phyloP scores from a whole-genome alignment of 2,888 invertebrate genomes.

The Heterodera filipjevi region DNA sequence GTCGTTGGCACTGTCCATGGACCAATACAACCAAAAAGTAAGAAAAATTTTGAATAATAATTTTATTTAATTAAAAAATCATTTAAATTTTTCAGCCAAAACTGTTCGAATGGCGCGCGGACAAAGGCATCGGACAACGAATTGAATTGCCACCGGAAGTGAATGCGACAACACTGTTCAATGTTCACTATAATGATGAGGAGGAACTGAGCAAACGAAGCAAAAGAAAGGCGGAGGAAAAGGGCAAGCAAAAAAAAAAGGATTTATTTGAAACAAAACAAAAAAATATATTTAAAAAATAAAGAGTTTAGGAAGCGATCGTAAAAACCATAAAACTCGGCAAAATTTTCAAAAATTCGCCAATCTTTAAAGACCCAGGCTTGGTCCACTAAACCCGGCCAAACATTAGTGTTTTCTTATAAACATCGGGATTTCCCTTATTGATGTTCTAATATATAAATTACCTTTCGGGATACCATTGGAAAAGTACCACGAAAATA shows the following conservation, averaged over 20 bases:
- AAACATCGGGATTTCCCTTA: too few relatives aligned
- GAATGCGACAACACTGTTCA: slow-evolving; percentile 21
- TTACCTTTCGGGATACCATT: too few relatives aligned
- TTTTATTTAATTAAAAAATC: not conserved
- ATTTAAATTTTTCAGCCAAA: slow-evolving; percentile 18
- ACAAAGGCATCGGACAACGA: slow-evolving; percentile 19
- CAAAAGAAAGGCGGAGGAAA: slow-evolving; percentile 6
- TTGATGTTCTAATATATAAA: too few relatives aligned
- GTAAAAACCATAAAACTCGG: too few relatives aligned
- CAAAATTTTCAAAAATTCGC: too few relatives aligned
- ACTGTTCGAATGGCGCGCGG: slow-evolving; percentile 30
- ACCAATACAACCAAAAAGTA: slow-evolving; percentile 42
- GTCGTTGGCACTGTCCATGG: slow-evolving; percentile 46
- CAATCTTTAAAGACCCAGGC: too few relatives aligned
- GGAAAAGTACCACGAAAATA: too few relatives aligned
- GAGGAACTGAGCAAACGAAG: not conserved
- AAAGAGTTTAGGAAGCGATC: too few relatives aligned
- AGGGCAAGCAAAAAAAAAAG: not conserved
- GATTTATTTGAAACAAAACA: too few relatives aligned
- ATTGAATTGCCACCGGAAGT: slow-evolving; percentile 24
- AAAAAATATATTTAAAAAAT: too few relatives aligned
- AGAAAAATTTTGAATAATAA: not conserved
- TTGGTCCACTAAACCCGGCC: too few relatives aligned
- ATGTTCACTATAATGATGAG: slow-evolving; percentile 15
- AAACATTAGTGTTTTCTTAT: too few relatives aligned